Conservation (phyloP, 2,797 vertebrate species). For the Rhinatrema bivittatum region DNA sequence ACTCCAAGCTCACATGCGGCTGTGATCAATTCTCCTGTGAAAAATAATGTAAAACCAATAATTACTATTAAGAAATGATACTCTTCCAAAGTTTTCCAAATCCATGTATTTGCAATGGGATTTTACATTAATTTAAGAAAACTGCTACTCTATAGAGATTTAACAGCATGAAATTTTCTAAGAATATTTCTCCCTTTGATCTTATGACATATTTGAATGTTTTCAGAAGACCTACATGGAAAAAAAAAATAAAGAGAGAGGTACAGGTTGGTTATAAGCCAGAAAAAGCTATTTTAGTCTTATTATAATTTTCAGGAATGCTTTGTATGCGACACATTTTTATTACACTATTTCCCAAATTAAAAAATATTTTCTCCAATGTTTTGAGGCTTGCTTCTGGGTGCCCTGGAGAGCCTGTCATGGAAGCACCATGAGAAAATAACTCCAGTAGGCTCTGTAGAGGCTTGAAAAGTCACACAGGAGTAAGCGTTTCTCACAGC, state of each 20-base stretch:
- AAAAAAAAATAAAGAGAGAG: conserved; percentile 41
- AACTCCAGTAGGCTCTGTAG: too few relatives aligned
- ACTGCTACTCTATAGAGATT: conserved; percentile 90
- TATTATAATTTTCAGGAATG: too few relatives aligned
- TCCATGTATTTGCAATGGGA: conserved; percentile 98
- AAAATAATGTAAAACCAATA: conserved; percentile 99
- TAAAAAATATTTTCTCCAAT: too few relatives aligned
- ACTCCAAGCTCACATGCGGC: conserved; percentile 98
- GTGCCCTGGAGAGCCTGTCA: too few relatives aligned
- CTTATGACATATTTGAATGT: conserved; percentile 46
- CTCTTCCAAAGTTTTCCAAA: conserved; percentile 98
- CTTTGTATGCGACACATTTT: too few relatives aligned
- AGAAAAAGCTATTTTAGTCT: too few relatives aligned
- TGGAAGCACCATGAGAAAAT: too few relatives aligned
- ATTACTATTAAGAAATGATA: conserved; percentile 99
- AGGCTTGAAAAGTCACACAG: too few relatives aligned
- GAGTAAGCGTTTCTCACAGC: too few relatives aligned
- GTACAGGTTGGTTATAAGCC: conserved; percentile 24
- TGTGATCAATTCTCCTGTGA: conserved; percentile 99
- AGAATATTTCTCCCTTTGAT: conserved; percentile 65
- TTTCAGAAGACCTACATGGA: too few relatives aligned
- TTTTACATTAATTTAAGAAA: conserved; percentile 99
- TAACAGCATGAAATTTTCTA: conserved; percentile 96
- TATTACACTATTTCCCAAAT: too few relatives aligned
- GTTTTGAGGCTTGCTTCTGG: too few relatives aligned